These are phyloP conservation scores for Oegoconia quadripuncta DNA, from an alignment of 2,888 invertebrate genomes.

Conservation along the genomic window DNA sequence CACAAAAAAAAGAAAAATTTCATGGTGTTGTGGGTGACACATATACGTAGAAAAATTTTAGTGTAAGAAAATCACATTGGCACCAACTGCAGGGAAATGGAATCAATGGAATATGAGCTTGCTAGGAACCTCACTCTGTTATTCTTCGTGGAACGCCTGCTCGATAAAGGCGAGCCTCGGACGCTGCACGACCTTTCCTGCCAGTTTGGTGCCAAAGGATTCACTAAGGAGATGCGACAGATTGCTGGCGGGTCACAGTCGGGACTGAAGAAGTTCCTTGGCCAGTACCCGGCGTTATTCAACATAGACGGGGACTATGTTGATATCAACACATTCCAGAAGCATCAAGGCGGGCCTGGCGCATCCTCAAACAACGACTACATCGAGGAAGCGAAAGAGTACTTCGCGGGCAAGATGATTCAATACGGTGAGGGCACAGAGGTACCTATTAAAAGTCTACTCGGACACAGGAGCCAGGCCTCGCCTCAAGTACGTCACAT, in stretches of 20 bases:
- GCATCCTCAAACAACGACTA: constrained; percentile 88
- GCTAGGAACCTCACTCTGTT: constrained; percentile 96
- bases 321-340: constrained; percentile 89
- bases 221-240: constrained; percentile 99
- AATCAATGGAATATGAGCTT: constrained; percentile 96
- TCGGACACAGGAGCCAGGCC: constrained; percentile 97
- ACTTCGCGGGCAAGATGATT: constrained; percentile 96
- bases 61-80: constrained; percentile 72
- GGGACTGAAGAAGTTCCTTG: constrained; percentile 97
- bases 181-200: constrained; percentile 98
- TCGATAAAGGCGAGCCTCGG: constrained; percentile 97
- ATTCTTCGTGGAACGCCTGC: constrained; percentile 98
- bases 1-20: constrained; percentile 66
- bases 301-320: constrained; percentile 96
- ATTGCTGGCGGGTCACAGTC: constrained; percentile 97
- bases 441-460: constrained; percentile 96
- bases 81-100: constrained; percentile 85
- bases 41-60: constrained; percentile 75
- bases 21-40: constrained; percentile 79
- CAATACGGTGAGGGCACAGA: constrained; percentile 98
- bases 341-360: constrained; percentile 78
- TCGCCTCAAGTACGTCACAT: constrained; percentile 98
- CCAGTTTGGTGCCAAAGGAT: constrained; percentile 99
- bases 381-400: constrained; percentile 97
- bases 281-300: constrained; percentile 98